Percentiles rank a stretch among this genome's conserved stretches.
Conservation (phyloP, 2,888 invertebrate species). For the Drosophila tripunctata region DNA sequence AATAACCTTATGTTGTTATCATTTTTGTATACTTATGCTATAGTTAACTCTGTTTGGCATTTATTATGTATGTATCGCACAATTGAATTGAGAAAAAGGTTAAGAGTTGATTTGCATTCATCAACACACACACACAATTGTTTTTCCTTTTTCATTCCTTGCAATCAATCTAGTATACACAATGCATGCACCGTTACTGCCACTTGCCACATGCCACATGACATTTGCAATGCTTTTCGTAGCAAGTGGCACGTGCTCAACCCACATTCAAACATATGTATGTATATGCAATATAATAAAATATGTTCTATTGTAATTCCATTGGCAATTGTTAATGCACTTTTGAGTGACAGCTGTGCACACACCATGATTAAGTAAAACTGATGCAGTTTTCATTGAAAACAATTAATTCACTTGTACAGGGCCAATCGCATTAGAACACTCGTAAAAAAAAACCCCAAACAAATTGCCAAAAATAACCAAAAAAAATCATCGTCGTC, state of each 20-base stretch:
- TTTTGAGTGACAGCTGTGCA: conserved; percentile 19
- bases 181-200: not conserved
- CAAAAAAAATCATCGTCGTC: not conserved
- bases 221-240: conserved; percentile 17
- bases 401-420: conserved; percentile 25
- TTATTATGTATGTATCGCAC: not conserved
- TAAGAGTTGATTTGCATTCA: conserved; percentile 9
- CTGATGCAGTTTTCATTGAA: conserved; percentile 19
- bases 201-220: conserved; percentile 4
- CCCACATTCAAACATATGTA: not conserved
- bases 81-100: conserved; percentile 3
- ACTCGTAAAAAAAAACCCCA: conserved; percentile 14
- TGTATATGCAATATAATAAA: not conserved
- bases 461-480: not conserved
- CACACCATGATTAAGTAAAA: conserved; percentile 18
- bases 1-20: not conserved
- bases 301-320: not conserved
- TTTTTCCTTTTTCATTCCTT: not conserved
- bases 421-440: conserved; percentile 26
- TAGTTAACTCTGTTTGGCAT: not conserved
- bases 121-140: not conserved
- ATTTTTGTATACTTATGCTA: not conserved
- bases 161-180: conserved; percentile 6
- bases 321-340: conserved; percentile 31
- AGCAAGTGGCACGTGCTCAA: conserved; percentile 17